Base-by-base conservation (phyloP, 1,140 invertebrate species). In the Tribolium madens region DNA sequence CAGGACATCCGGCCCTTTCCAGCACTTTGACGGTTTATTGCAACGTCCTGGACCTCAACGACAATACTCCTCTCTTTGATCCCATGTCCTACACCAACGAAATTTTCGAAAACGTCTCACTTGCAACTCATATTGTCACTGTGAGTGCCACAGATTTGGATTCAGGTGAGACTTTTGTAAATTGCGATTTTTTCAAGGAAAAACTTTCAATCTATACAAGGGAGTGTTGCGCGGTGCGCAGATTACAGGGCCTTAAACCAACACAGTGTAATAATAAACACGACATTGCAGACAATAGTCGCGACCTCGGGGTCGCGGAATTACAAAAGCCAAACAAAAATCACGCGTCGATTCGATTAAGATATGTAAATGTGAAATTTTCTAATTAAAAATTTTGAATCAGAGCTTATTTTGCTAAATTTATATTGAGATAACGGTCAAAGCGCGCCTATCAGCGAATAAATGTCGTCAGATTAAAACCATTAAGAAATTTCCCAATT, bases 41-140 rank as follows among this genome's bases (percentile, higher is more conserved):
- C 84, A 97, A 98, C 87, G 95, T 98, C 0, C 87, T 96, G 33
- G 97, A 99, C 85, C 88, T 98, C 15, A 98, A 98, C 85, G 97
- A 98, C 87, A 98, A 99, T 84, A 91, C 94, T 0, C 97, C 97
- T 0, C 88, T 96, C 36, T 98, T 98, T 84, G 93, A 97, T 83
- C 92, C 94, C 0, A 95, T 96, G 87, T 93, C 93, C 68, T 96
- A 97, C 86, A 93, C 92, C 14, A 92, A 93, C 78, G 95, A 97
- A 82, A 89, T 98, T 50, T 90, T 91, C 78, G 97, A 99, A 86
- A 96, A 97, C 82, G 91, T 93, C 5, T 92, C 94, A 0, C 84
- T 96, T 13, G 94, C 93, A 9, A 93, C 92, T 1, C 88, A 91
- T 2, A 91, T 98, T 0, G 89, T 97, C 0, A 92, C 93, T 3